A percentile compares a stretch with the other conserved stretches of the same genome.
These are phyloP conservation scores for Trissolcus brochymenae DNA, from an alignment of 2,888 invertebrate genomes.

Conservation along the genomic window DNA sequence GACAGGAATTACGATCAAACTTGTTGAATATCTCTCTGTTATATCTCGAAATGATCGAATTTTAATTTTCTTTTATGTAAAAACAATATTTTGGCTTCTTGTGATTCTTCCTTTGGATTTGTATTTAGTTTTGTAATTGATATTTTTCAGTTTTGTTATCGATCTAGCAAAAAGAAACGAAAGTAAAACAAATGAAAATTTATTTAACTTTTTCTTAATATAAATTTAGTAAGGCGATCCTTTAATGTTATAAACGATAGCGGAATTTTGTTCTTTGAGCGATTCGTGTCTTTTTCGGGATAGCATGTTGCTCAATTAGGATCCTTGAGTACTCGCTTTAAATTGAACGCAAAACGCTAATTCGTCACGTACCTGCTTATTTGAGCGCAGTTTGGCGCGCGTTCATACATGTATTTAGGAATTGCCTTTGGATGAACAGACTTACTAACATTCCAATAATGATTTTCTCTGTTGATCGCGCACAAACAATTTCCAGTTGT, in stretches of 20 bases:
- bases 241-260: slow-evolving; percentile 10
- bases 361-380: slow-evolving; percentile 58
- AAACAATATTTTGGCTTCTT: too few species aligned
- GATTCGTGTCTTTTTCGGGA: slow-evolving; percentile 14
- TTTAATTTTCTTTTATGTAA: not conserved
- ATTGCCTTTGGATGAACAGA: slow-evolving; percentile 43
- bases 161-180: too few species aligned
- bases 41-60: not conserved
- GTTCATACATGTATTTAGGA: slow-evolving; percentile 32
- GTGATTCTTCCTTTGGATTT: too few species aligned
- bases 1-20: slow-evolving; percentile 14
- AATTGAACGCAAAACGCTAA: slow-evolving; percentile 52
- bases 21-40: slow-evolving; percentile 4
- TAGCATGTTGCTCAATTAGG: slow-evolving; percentile 25
- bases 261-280: slow-evolving; percentile 24
- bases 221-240: slow-evolving; percentile 8
- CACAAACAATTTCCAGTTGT: slow-evolving; percentile 31
- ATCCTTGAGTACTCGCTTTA: slow-evolving; percentile 42
- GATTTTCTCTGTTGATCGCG: slow-evolving; percentile 27
- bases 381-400: slow-evolving; percentile 35
- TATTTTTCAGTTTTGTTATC: not conserved
- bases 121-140: not conserved
- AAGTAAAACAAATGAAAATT: too few species aligned
- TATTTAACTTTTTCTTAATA: too few species aligned
- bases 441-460: slow-evolving; percentile 21